Base-by-base conservation (phyloP, 2,888 invertebrate genomes). In the Agriopis leucophaearia region DNA sequence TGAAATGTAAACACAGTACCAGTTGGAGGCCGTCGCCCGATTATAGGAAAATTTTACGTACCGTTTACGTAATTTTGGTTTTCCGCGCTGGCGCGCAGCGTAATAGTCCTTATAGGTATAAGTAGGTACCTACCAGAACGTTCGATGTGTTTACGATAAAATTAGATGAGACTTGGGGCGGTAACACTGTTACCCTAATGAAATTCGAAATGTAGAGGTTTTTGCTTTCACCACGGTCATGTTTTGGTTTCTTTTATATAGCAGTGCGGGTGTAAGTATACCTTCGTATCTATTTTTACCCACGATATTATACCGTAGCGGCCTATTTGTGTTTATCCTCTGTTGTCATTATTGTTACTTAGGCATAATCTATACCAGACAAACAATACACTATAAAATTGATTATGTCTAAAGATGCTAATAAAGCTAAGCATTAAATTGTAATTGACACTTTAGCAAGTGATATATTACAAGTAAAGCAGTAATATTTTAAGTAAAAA, bases 41-140 rank as follows among this genome's bases (percentile, higher is more conserved):
- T 90, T 90, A 89, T 87, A 87, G 86, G 87, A 86, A 89, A 88
- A 88, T 88, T 87, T 88, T 91, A 91, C 91, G 91, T 90, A 89
- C 78, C 91, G 89, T 88, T 85, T 83, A 84, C 82, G 90, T 89
- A 90, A 92, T 92, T 92, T 88, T 88, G 89, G 90, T 89, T 91
- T 91, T 92, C 90, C 92, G 90, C 88, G 78, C 85, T 88, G 82
- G 78, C 89, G 88, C 90, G 83, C 80, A 75, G 79, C 76, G 86
- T 89, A 89, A 89, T 88, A 85, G 86, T 82, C 81, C 77, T 74
- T 78, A 72, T 67, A 59, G 63, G 68, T 60, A 71, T 69, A 69
- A 52, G 54, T 61, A 50, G 50, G 47, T 44, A 55, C 61, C 56
- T 54, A 67, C 69, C 62, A 61, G 56, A 73, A 66, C 71, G 71